Percentiles rank a stretch among this genome's conserved stretches.
Evolutionary conservation across 2,113 vertebrate genomes (phyloP).

Genomic region (Seriola quinqueradiata): DNA sequence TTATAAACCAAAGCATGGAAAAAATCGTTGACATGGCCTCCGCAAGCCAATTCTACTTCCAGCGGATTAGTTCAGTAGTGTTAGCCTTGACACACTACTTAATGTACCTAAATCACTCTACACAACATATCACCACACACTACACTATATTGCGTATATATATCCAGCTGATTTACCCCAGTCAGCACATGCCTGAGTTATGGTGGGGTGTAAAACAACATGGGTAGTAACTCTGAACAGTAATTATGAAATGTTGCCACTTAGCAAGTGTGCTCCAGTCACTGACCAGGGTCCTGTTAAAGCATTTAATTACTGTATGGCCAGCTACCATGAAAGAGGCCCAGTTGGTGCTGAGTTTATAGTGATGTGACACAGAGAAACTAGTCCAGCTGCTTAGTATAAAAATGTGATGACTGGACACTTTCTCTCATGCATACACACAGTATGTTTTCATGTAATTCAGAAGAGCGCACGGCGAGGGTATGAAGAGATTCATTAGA

Average conservation of each 20-base stretch:
- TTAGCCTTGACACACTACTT: constrained; percentile 42
- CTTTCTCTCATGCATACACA: constrained; percentile 3
- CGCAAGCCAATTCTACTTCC: constrained; percentile 11
- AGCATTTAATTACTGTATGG: constrained; percentile 51
- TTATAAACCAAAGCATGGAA: constrained; percentile 1
- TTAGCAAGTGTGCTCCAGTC: constrained; percentile 63
- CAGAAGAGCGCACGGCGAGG: background rate
- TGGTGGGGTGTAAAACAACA: constrained; percentile 62
- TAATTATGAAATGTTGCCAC: constrained; percentile 74
- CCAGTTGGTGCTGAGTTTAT: constrained; percentile 36
- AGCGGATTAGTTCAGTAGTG: constrained; percentile 27
- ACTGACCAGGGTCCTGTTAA: constrained; percentile 62
- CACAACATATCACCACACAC: constrained; percentile 38
- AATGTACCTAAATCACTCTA: constrained; percentile 51
- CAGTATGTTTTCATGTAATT: background rate
- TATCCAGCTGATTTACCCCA: constrained; percentile 53
- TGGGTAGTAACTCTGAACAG: constrained; percentile 52
- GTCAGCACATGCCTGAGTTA: constrained; percentile 67
- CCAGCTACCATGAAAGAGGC: background rate
- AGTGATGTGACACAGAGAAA: constrained; percentile 7
- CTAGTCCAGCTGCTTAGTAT: constrained; percentile 10
- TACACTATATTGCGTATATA: constrained; percentile 46
- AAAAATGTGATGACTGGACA: constrained; percentile 36
- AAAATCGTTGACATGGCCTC: constrained; percentile 19
- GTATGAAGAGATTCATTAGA: background rate